Evolutionary conservation across 1,140 invertebrate species (phyloP), one percentile per base, ranked within the genome.

Genomic region (Bombus superbus): DNA sequence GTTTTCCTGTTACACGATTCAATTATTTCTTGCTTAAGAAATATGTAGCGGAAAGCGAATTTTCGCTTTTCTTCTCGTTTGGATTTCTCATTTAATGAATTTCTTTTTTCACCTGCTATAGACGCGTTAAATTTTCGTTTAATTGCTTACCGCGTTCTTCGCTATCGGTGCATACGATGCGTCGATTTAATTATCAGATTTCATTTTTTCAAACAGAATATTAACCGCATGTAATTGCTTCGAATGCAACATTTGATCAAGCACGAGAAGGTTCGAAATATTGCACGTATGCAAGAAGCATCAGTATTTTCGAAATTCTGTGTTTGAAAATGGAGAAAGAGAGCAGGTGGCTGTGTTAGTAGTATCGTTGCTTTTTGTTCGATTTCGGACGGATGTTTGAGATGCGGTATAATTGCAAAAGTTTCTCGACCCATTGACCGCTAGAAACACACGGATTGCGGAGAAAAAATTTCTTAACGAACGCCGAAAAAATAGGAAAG

Each of bases 21-120:
- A 64, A 89, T 85, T 81, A 77, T 78, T 88, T 78, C 81, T 87
- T 76, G 32, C 35, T 78, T 78, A 22, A 72, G 69, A 13, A 64
- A 78, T 47, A 15, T 4, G 8, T 18, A 13, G 32, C 18, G 18
- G 35, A 6, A 22, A 15, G 8, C 25, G 40, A 15, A n/a, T 2
- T 72, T 40, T 44, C 35, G 4, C 18, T 35, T n/a, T 9, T 44
- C 3, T 10, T 40, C 38, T 13, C 53, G 5, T 3, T 53, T 28
- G 22, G 8, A 40, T 42, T 11, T 44, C 47, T 59, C 57, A 25
- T 59, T 11, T 53, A 53, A 53, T 6, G 47, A 53, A 53, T 18
- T 47, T 18, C 47, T 18, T 18, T 53, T 18, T 18, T 18, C 32
- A 18, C 1, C 15, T 2, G 47, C 18, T 53, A 53, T 53, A 6